Conservation (phyloP, 2,113 vertebrate genomes). For the Syngnathus floridae region DNA sequence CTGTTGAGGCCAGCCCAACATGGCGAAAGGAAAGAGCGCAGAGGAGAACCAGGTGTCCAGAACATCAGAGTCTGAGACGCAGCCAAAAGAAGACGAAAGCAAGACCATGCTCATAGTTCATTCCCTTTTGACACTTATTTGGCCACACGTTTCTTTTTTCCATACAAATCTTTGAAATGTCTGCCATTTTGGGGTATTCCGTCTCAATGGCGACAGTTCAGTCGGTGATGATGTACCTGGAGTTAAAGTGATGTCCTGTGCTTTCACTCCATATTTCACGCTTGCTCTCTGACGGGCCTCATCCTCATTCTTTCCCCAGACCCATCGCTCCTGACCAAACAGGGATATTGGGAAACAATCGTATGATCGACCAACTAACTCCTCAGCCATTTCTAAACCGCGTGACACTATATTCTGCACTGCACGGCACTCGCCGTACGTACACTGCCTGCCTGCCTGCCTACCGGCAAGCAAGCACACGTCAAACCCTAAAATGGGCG, state of each 20-base stretch:
- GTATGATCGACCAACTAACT: too few species aligned
- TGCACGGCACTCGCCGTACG: too few species aligned
- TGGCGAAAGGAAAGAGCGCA: conserved; percentile 83
- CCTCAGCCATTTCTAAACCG: too few species aligned
- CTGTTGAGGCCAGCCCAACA: conserved; percentile 84
- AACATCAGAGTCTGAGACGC: conserved; percentile 77
- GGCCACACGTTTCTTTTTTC: too few species aligned
- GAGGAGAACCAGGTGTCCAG: conserved; percentile 93
- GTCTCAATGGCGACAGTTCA: too few species aligned
- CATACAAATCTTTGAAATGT: too few species aligned
- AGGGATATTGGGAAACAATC: background rate
- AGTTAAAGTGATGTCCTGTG: conserved; percentile 62
- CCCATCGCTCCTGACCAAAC: conserved; percentile 68
- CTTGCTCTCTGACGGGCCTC: conserved; percentile 76
- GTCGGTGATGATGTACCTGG: conserved; percentile 59
- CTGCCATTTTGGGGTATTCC: too few species aligned
- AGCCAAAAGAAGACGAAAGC: background rate
- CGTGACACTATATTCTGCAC: too few species aligned
- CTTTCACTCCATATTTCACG: conserved; percentile 61
- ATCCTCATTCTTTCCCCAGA: conserved; percentile 71
- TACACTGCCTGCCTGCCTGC: too few species aligned
- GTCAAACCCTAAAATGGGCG: too few species aligned
- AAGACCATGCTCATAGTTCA: background rate
- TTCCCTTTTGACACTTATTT: background rate
- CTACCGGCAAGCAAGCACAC: too few species aligned